Evolutionary conservation across 2,888 invertebrate species (phyloP).

Genomic region (Xestoiulus laeticollis): DNA sequence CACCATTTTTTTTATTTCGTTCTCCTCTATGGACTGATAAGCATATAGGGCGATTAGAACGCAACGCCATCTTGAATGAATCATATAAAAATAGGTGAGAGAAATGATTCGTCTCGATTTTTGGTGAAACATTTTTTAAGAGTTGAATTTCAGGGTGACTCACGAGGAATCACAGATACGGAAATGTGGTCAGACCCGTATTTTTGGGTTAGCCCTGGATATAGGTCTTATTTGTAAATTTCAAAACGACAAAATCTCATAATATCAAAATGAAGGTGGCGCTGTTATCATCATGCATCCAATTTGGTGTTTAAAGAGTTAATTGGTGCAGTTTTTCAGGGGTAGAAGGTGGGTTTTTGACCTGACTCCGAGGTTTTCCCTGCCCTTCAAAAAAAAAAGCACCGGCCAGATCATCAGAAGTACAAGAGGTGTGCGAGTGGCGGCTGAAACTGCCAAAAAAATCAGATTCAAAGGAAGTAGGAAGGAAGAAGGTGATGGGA

Average conservation of each 20-base stretch:
- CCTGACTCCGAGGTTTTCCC: not conserved
- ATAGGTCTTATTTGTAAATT: not conserved
- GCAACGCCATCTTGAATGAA: constrained; percentile 34
- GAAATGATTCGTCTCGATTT: constrained; percentile 3
- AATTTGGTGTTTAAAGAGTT: not conserved
- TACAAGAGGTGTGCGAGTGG: constrained; percentile 7
- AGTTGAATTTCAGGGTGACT: not conserved
- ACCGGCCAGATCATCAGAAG: not conserved
- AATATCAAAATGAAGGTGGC: not conserved
- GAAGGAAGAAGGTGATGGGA: constrained; percentile 43
- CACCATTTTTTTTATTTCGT: not conserved
- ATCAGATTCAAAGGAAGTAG: constrained; percentile 38
- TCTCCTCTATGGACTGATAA: constrained; percentile 2
- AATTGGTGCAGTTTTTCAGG: constrained; percentile 8
- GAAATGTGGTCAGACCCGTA: not conserved
- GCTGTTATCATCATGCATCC: not conserved
- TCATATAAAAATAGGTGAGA: constrained; percentile 4
- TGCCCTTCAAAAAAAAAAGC: constrained; percentile 31
- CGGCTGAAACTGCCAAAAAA: constrained; percentile 32
- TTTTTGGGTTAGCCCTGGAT: not conserved
- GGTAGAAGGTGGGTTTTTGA: constrained; percentile 12
- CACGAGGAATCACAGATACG: not conserved
- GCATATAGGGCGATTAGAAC: not conserved
- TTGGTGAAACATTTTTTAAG: not conserved
- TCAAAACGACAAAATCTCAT: not conserved